Evolutionary conservation across 1,140 invertebrate species (phyloP).

Genomic region (Drosophila parabipectinata): DNA sequence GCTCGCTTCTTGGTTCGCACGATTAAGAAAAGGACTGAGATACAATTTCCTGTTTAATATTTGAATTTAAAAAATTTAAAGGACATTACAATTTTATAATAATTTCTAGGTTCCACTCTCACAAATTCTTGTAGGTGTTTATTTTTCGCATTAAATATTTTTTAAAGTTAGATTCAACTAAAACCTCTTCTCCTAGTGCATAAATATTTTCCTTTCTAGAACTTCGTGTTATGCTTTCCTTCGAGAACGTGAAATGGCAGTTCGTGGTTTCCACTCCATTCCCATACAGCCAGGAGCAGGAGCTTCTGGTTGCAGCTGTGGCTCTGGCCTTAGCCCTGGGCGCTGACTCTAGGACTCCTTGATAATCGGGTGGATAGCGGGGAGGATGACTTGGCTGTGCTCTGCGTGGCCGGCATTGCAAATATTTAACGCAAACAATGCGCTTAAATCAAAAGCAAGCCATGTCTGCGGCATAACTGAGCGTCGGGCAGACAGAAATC

Average conservation of each 20-base stretch:
- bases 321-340: slow-evolving; percentile 28
- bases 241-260: slow-evolving; percentile 1
- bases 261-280: slow-evolving; percentile 16
- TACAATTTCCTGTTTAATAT: no score
- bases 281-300: slow-evolving; percentile 19
- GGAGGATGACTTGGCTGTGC: slow-evolving; percentile 53
- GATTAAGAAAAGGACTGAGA: slow-evolving; percentile 25
- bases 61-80: no score
- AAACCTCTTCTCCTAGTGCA: slow-evolving; percentile 11
- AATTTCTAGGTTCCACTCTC: no score
- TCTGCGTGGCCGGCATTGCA: slow-evolving; percentile 78
- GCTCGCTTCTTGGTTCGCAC: slow-evolving; percentile 38
- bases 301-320: slow-evolving; percentile 59
- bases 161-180: neutral
- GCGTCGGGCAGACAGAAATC: slow-evolving; percentile 52
- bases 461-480: slow-evolving; percentile 76
- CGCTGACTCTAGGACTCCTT: neutral
- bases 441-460: slow-evolving; percentile 80
- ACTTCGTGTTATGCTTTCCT: slow-evolving; percentile 11
- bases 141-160: no score
- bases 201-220: slow-evolving; percentile 22
- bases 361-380: slow-evolving; percentile 10
- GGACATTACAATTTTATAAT: no score
- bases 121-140: no score
- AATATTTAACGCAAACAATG: slow-evolving; percentile 80